These are phyloP conservation scores for Drosophila rufa DNA, from an alignment of 1,140 invertebrate genomes.

Conservation along the genomic window DNA sequence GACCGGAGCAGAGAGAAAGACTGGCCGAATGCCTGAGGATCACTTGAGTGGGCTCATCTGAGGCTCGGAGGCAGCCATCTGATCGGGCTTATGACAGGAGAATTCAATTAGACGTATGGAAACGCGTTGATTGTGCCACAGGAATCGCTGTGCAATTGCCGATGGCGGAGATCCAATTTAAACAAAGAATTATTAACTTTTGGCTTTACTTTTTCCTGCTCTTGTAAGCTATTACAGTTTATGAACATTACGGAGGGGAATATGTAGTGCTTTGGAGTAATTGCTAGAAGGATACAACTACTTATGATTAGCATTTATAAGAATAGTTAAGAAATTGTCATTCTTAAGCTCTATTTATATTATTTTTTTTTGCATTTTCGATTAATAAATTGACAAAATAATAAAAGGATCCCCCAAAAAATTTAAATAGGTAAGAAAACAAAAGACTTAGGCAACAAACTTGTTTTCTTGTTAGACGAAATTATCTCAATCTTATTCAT, in stretches of 20 bases:
- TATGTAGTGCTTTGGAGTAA: background rate
- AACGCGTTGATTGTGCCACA: conserved; percentile 37
- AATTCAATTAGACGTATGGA: conserved; percentile 69
- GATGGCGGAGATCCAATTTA: conserved; percentile 16
- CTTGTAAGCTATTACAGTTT: background rate
- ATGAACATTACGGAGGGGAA: background rate
- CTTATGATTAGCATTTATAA: background rate
- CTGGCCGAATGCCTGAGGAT: conserved; percentile 37
- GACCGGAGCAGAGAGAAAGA: conserved; percentile 27
- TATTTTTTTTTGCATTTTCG: no score
- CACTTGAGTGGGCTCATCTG: conserved; percentile 41
- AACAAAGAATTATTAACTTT: conserved; percentile 7
- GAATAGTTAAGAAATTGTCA: background rate
- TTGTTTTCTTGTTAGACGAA: background rate
- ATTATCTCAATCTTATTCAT: no score
- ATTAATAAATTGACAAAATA: no score
- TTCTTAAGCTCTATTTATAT: background rate
- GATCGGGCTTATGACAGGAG: conserved; percentile 72
- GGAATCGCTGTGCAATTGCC: conserved; percentile 25
- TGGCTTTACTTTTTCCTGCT: background rate
- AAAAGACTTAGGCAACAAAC: conserved; percentile 37
- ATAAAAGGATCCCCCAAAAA: no score
- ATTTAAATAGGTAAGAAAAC: background rate
- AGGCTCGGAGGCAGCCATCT: conserved; percentile 40
- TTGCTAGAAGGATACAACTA: background rate